Percentiles rank a stretch among this genome's conserved stretches.
Evolutionary conservation across 1,140 invertebrate species (phyloP).

Genomic region (Dolichoris vasculosae): DNA sequence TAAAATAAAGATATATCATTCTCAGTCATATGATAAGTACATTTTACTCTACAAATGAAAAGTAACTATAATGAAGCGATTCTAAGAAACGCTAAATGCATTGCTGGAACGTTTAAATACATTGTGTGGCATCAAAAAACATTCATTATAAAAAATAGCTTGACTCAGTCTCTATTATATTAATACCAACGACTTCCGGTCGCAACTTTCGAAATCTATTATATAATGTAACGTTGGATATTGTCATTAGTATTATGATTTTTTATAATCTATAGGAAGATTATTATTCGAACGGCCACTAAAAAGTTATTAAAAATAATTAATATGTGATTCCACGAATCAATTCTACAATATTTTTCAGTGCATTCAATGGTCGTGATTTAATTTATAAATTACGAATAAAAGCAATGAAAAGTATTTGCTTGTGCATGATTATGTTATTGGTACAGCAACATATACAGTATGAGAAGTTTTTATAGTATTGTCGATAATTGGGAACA

Average conservation of each 20-base stretch:
- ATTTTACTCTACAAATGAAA: neutral
- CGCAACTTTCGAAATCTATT: neutral
- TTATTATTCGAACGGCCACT: too few relatives aligned
- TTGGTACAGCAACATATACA: neutral
- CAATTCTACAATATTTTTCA: neutral
- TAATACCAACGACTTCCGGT: neutral
- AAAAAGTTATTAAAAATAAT: neutral
- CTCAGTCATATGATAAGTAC: constrained; percentile 24
- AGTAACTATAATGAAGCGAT: neutral
- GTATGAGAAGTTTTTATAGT: neutral
- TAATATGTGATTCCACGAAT: too few relatives aligned
- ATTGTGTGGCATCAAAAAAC: neutral
- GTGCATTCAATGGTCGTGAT: neutral
- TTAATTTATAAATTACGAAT: neutral
- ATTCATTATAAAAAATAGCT: constrained; percentile 4
- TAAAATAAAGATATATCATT: constrained; percentile 29
- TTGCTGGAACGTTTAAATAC: neutral
- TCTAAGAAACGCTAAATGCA: neutral
- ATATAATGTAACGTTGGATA: neutral
- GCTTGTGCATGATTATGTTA: neutral
- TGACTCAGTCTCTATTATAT: neutral
- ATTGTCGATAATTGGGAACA: neutral
- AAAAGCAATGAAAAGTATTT: too few relatives aligned
- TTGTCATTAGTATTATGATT: neutral
- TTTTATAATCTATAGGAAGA: neutral